Evolutionary conservation across 2,888 invertebrate genomes (phyloP).

Genomic region (Lypha dubia): DNA sequence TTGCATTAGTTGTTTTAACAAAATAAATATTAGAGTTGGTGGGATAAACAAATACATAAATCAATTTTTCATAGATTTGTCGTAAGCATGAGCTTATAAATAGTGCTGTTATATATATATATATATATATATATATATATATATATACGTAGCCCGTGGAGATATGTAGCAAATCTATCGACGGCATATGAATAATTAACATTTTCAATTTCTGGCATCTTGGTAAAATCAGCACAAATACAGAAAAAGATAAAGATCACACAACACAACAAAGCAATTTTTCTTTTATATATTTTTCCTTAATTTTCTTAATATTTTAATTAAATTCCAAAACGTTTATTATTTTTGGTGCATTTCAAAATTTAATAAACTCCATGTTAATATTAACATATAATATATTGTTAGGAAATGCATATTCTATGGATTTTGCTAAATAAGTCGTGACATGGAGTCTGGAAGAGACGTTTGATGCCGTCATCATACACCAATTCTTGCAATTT

Average conservation of each 20-base stretch:
- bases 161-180: no score
- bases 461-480: conserved; percentile 61
- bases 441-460: conserved; percentile 26
- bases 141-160: no score
- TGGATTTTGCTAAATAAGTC: conserved; percentile 12
- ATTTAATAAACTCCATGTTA: no score
- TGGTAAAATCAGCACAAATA: conserved; percentile 12
- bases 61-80: no score
- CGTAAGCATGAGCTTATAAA: no score
- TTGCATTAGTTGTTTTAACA: no score
- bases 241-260: conserved; percentile 38
- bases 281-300: conserved; percentile 28
- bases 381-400: no score
- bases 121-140: no score
- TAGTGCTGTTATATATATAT: no score
- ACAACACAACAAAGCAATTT: conserved; percentile 64
- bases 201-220: conserved; percentile 24
- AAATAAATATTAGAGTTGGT: no score
- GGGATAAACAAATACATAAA: no score
- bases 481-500: conserved; percentile 28
- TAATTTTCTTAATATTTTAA: conserved; percentile 37
- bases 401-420: no score
- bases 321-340: conserved; percentile 19
- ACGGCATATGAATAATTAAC: background rate
- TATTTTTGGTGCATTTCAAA: conserved; percentile 22